Evolutionary conservation across 2,113 vertebrate genomes (phyloP).

Genomic region (Urocitellus parryii): DNA sequence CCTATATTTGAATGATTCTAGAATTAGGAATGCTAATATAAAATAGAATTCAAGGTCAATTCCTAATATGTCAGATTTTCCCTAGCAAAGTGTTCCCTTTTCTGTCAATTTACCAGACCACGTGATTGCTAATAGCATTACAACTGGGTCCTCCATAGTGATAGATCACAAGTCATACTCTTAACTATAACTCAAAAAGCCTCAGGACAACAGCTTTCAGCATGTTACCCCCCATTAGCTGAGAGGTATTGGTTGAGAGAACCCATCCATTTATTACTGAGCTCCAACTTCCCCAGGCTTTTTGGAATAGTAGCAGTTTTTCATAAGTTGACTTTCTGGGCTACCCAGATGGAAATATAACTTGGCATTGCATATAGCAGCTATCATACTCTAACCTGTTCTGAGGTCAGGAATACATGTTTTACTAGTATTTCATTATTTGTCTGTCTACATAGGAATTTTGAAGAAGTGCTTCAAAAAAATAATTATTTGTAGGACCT

Average conservation of each 20-base stretch:
- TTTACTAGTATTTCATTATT: neutral
- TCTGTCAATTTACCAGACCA: neutral
- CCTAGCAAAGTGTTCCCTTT: neutral
- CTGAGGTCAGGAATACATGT: neutral
- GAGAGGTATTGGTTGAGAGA: neutral
- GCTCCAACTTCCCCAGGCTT: neutral
- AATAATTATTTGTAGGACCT: neutral
- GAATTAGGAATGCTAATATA: neutral
- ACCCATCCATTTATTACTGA: neutral
- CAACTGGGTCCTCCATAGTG: neutral
- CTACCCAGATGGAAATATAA: neutral
- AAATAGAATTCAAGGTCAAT: neutral
- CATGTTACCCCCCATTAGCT: conserved; percentile 30
- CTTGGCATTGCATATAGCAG: neutral
- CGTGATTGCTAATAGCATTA: neutral
- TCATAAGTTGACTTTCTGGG: neutral
- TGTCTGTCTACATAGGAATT: neutral
- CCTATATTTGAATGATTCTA: neutral
- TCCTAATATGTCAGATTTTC: neutral
- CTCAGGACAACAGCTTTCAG: neutral
- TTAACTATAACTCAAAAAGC: neutral
- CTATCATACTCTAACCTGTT: neutral
- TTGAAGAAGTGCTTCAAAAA: neutral
- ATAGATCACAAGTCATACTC: conserved; percentile 1
- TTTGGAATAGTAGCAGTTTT: conserved; percentile 2